A percentile compares a stretch with the other conserved stretches of the same genome.
phyloP scores from a whole-genome alignment of 2,888 invertebrate species.

The Gibbula magus region DNA sequence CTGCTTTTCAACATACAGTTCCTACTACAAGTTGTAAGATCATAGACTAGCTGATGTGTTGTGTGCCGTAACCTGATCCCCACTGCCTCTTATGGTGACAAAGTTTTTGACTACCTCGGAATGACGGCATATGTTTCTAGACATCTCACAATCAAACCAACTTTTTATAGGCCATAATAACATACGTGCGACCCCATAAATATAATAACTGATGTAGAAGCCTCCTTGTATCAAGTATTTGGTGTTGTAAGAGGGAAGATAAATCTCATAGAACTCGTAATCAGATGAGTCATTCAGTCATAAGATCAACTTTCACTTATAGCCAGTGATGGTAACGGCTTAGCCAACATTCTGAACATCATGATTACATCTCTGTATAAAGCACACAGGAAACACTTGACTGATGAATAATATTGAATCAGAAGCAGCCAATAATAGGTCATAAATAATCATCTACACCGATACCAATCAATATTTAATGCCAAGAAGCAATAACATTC shows the following conservation, averaged over 20 bases:
- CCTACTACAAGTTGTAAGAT: slow-evolving; percentile 15
- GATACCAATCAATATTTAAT: no score
- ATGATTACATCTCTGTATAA: no score
- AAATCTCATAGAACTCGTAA: neutral
- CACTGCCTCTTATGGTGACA: slow-evolving; percentile 15
- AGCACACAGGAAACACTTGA: no score
- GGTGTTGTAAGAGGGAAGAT: neutral
- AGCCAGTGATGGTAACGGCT: neutral
- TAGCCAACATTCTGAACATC: no score
- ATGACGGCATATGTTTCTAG: neutral
- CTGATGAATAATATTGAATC: no score
- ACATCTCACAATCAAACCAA: slow-evolving; percentile 1
- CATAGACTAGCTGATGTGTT: slow-evolving; percentile 12
- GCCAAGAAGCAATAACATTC: no score
- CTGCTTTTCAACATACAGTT: slow-evolving; percentile 16
- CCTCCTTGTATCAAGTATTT: neutral
- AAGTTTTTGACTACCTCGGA: neutral
- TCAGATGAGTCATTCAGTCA: neutral
- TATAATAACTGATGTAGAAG: slow-evolving; percentile 2
- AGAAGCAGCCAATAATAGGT: no score
- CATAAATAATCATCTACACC: no score
- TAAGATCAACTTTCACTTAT: slow-evolving; percentile 8
- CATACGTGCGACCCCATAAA: slow-evolving; percentile 7
- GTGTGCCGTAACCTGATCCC: neutral
- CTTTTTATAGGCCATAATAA: neutral